Percentiles rank a stretch among this genome's conserved stretches.
Evolutionary conservation across 1,140 invertebrate species (phyloP).

Genomic region (Calliopsis andreniformis): DNA sequence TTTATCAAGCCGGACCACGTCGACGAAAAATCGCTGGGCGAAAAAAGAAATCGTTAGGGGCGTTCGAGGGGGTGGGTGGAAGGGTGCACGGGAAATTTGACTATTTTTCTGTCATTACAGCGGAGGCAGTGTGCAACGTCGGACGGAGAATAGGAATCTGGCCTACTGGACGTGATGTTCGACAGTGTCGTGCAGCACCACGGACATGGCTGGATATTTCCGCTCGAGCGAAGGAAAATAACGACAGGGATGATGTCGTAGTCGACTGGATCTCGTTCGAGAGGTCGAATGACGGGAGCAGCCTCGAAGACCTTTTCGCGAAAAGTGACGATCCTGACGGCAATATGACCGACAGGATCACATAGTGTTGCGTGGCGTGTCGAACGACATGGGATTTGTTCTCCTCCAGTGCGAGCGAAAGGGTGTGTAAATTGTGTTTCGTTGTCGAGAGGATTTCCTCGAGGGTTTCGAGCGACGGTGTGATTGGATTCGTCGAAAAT

Average conservation of each 20-base stretch:
- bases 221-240: slow-evolving; percentile 14
- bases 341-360: slow-evolving; percentile 55
- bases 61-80: background rate
- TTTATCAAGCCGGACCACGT: slow-evolving; percentile 20
- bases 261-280: slow-evolving; percentile 5
- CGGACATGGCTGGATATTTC: slow-evolving; percentile 48
- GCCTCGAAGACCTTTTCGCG: slow-evolving; percentile 7
- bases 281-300: slow-evolving; percentile 37
- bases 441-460: background rate
- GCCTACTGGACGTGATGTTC: slow-evolving; percentile 39
- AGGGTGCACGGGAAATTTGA: slow-evolving; percentile 8
- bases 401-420: background rate
- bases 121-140: slow-evolving; percentile 14
- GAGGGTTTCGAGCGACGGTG: background rate
- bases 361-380: slow-evolving; percentile 50
- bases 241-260: slow-evolving; percentile 36
- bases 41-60: slow-evolving; percentile 3
- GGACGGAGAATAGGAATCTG: slow-evolving; percentile 8
- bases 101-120: slow-evolving; percentile 59
- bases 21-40: background rate
- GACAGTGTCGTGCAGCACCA: slow-evolving; percentile 25
- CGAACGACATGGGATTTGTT: slow-evolving; percentile 15
- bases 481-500: slow-evolving; percentile 29
- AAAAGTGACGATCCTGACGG: slow-evolving; percentile 23
- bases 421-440: slow-evolving; percentile 8